Conservation (phyloP, 2,113 vertebrate genomes). For the Talpa occidentalis region DNA sequence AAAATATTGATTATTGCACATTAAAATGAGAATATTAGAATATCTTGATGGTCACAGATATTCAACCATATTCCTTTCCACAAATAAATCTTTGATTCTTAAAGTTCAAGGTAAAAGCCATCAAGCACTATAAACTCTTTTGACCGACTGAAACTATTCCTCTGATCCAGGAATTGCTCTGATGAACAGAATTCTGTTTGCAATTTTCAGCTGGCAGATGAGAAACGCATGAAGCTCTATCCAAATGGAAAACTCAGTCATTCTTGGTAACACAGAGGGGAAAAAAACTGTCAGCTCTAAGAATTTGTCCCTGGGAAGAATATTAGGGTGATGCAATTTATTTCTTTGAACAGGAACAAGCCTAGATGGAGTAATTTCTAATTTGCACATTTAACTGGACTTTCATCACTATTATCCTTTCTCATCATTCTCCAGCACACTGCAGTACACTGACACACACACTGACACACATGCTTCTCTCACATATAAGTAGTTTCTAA, state of each 20-base stretch:
- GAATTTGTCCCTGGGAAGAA: conserved; percentile 65
- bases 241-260: conserved; percentile 78
- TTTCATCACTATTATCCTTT: neutral
- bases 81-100: conserved; percentile 49
- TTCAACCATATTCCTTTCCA: neutral
- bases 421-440: neutral
- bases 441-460: neutral
- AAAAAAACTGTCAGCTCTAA: conserved; percentile 43
- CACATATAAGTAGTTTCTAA: neutral
- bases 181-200: conserved; percentile 77
- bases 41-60: neutral
- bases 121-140: conserved; percentile 67
- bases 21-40: conserved; percentile 9
- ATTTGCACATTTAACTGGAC: conserved; percentile 14
- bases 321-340: conserved; percentile 62
- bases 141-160: conserved; percentile 70
- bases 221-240: conserved; percentile 79
- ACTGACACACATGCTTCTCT: neutral
- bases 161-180: conserved; percentile 71
- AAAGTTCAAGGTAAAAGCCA: conserved; percentile 64
- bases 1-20: neutral
- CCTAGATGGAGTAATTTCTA: neutral
- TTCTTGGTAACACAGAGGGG: conserved; percentile 69
- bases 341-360: conserved; percentile 51
- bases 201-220: conserved; percentile 79